Percentiles rank a stretch among this genome's conserved stretches.
phyloP scores from a whole-genome alignment of 2,113 vertebrate genomes.

The Blennius ocellaris region DNA sequence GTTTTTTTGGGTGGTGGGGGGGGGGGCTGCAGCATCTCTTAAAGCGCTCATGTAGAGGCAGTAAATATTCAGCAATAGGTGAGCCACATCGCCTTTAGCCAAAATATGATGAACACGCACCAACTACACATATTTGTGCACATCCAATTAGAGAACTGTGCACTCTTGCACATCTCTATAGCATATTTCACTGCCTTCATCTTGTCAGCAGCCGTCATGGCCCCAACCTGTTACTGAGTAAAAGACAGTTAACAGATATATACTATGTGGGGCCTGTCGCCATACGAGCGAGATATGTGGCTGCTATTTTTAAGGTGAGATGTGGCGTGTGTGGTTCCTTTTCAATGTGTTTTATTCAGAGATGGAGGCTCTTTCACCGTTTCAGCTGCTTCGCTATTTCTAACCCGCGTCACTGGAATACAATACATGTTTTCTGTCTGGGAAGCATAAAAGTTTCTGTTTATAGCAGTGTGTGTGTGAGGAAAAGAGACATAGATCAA shows the following conservation, averaged over 20 bases:
- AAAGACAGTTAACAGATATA: conserved; percentile 30
- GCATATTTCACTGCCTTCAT: conserved; percentile 30
- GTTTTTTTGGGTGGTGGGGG: no score
- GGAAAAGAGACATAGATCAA: conserved; percentile 1
- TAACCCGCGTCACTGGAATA: conserved; percentile 17
- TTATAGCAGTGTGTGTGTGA: background rate
- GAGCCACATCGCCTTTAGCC: conserved; percentile 39
- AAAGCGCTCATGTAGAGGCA: conserved; percentile 14
- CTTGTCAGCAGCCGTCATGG: conserved; percentile 42
- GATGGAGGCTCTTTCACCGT: background rate
- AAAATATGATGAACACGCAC: conserved; percentile 12
- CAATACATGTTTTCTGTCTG: conserved; percentile 21
- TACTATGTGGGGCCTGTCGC: conserved; percentile 42
- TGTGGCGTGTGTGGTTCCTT: conserved; percentile 8
- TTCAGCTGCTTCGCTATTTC: conserved; percentile 1
- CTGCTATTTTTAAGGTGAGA: conserved; percentile 63
- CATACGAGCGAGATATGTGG: conserved; percentile 32
- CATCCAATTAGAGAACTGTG: background rate
- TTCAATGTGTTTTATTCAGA: conserved; percentile 9
- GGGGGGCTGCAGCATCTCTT: no score
- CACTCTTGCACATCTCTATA: background rate
- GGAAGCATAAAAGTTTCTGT: conserved; percentile 13
- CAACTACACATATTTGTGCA: background rate
- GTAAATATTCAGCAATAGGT: conserved; percentile 45
- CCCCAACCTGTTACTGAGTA: conserved; percentile 32